Conservation (phyloP, 2,113 vertebrate species). For the Zosterops pallidus region DNA sequence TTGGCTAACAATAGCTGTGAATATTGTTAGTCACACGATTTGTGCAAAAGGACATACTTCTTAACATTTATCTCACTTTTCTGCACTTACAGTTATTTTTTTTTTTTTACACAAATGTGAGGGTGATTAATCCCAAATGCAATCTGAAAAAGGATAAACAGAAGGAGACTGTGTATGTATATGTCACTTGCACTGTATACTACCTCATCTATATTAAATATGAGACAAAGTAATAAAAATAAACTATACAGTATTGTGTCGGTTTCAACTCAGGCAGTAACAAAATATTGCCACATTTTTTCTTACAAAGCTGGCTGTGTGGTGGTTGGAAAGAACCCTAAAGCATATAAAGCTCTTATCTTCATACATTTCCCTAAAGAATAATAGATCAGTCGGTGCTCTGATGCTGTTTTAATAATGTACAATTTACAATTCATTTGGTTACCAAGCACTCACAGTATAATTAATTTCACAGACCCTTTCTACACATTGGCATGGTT, state of each 20-base stretch:
- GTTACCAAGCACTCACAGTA: conserved; percentile 76
- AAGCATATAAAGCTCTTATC: conserved; percentile 77
- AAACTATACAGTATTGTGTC: conserved; percentile 18
- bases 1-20: not conserved
- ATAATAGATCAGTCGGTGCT: conserved; percentile 79
- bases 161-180: not conserved
- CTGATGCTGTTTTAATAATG: conserved; percentile 83
- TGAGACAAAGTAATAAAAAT: conserved; percentile 35
- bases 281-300: conserved; percentile 52
- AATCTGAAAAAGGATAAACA: not conserved
- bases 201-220: not conserved
- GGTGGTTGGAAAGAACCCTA: conserved; percentile 69
- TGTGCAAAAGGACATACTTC: not conserved
- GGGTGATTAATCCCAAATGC: not conserved
- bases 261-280: conserved; percentile 35
- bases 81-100: not conserved
- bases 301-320: conserved; percentile 42
- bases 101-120: not conserved
- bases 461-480: conserved; percentile 82
- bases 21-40: not conserved
- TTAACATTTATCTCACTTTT: not conserved
- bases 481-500: conserved; percentile 60
- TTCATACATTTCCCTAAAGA: conserved; percentile 77
- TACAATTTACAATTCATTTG: conserved; percentile 83
- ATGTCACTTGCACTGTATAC: not conserved